Evolutionary conservation across 2,888 invertebrate species (phyloP).

Genomic region (Cheiracanthium punctorium): DNA sequence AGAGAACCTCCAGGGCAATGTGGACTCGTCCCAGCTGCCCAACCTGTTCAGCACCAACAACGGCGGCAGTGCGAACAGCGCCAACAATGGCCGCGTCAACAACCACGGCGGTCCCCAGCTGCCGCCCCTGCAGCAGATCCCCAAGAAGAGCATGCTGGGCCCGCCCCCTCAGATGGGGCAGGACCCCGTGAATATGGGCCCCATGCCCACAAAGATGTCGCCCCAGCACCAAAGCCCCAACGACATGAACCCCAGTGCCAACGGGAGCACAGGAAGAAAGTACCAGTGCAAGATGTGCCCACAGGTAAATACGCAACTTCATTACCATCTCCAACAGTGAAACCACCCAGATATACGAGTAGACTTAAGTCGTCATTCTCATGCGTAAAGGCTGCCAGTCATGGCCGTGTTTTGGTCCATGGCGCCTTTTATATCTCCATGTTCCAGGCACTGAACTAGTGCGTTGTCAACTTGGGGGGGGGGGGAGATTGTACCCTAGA

Average conservation of each 20-base stretch:
- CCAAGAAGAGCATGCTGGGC: constrained; percentile 64
- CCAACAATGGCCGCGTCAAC: constrained; percentile 34
- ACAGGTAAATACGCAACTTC: constrained; percentile 83
- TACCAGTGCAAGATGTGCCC: constrained; percentile 98
- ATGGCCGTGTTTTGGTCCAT: no score
- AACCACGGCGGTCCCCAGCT: constrained; percentile 78
- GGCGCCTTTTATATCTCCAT: no score
- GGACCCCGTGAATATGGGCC: constrained; percentile 77
- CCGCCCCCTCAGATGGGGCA: constrained; percentile 82
- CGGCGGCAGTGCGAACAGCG: constrained; percentile 26
- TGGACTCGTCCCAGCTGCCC: constrained; percentile 70
- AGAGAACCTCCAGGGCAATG: constrained; percentile 69
- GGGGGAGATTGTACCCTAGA: no score
- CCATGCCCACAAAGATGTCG: constrained; percentile 76
- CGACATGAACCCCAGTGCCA: constrained; percentile 71
- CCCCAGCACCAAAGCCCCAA: constrained; percentile 76
- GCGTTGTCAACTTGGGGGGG: no score
- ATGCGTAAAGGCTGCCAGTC: no score
- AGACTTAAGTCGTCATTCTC: no score
- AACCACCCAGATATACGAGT: no score
- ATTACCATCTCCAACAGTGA: neutral
- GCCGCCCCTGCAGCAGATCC: constrained; percentile 75
- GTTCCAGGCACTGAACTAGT: no score
- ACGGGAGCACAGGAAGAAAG: constrained; percentile 81
- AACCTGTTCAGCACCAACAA: constrained; percentile 61